Conservation (phyloP, 2,888 invertebrate genomes). For the Athrips mouffetella region DNA sequence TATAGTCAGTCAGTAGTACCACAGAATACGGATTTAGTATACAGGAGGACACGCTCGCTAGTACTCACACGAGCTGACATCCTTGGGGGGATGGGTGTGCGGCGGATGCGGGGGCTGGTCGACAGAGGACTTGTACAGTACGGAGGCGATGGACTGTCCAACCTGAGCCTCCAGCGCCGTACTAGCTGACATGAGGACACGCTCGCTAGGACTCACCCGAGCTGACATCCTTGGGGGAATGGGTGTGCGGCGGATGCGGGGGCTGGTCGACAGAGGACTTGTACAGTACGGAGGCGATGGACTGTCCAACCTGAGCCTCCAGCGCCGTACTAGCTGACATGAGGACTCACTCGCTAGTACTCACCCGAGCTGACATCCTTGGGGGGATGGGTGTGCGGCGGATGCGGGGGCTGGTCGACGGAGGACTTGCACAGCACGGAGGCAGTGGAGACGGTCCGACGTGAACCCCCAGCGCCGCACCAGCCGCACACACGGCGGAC, state of each 20-base stretch:
- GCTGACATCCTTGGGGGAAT: slow-evolving; percentile 52
- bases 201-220: too few species aligned
- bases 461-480: slow-evolving; percentile 1
- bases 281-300: slow-evolving; percentile 60
- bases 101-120: slow-evolving; percentile 65
- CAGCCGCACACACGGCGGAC: slow-evolving; percentile 35
- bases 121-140: slow-evolving; percentile 64
- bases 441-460: slow-evolving; percentile 20
- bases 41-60: too few species aligned
- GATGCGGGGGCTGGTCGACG: slow-evolving; percentile 63
- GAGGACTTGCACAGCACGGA: slow-evolving; percentile 64
- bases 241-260: slow-evolving; percentile 50
- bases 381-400: slow-evolving; percentile 49
- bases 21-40: too few species aligned
- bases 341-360: too few species aligned
- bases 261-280: slow-evolving; percentile 71
- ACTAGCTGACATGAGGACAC: too few species aligned
- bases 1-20: too few species aligned
- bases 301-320: too few species aligned
- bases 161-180: too few species aligned
- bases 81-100: slow-evolving; percentile 52
- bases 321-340: too few species aligned
- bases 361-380: slow-evolving; percentile 56
- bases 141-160: too few species aligned
- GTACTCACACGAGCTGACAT: slow-evolving; percentile 51